phyloP scores from a whole-genome alignment of 2,797 vertebrate species.

The Pangasius macronema region DNA sequence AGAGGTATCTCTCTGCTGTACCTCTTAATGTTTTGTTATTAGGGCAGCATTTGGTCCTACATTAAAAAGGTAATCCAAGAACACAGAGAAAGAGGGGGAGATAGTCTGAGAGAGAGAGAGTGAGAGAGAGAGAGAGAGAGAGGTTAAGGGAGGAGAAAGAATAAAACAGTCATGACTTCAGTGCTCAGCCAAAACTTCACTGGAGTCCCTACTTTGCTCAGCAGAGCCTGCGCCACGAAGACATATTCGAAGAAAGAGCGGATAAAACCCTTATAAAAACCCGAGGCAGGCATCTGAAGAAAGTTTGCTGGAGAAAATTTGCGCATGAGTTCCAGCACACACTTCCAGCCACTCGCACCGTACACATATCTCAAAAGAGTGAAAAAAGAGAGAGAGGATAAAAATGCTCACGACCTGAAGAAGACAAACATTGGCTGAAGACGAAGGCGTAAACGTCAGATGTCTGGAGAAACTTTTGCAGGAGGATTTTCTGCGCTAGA shows the following conservation, averaged over 20 bases:
- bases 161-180: conserved; percentile 42
- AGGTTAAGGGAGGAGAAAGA: conserved; percentile 6
- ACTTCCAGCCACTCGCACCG: neutral
- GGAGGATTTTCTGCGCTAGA: neutral
- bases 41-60: conserved; percentile 7
- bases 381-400: neutral
- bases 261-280: neutral
- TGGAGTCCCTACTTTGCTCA: conserved; percentile 17
- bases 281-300: neutral
- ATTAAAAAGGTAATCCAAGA: neutral
- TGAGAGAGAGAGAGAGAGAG: conserved; percentile 26
- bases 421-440: neutral
- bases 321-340: neutral
- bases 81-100: neutral
- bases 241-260: neutral
- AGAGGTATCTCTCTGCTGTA: neutral
- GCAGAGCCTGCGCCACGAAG: neutral
- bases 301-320: neutral
- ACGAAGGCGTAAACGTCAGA: neutral
- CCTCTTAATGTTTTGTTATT: neutral
- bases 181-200: conserved; percentile 19
- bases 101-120: conserved; percentile 31
- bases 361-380: neutral
- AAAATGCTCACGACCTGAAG: neutral
- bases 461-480: neutral